Conservation (phyloP, 2,888 invertebrate genomes). For the Chloroclysta siterata region DNA sequence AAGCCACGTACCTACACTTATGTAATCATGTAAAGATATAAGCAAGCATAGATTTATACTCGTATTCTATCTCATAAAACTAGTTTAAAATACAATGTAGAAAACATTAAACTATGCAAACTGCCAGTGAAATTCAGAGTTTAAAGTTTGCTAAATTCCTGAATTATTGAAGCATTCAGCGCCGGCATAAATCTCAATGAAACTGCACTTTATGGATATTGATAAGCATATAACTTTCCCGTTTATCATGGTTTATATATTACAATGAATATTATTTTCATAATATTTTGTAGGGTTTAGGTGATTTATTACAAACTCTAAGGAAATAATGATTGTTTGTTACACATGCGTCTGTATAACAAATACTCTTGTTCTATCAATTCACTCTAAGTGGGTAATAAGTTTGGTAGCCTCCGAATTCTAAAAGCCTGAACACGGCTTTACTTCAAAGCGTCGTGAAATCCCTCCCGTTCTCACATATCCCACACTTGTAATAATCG, state of each 20-base stretch:
- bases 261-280: constrained; percentile 14
- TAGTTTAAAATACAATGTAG: constrained; percentile 28
- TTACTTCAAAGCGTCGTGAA: constrained; percentile 31
- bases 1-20: constrained; percentile 9
- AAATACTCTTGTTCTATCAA: neutral
- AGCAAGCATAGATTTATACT: constrained; percentile 2
- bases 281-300: constrained; percentile 6
- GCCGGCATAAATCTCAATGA: constrained; percentile 43
- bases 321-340: neutral
- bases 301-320: neutral
- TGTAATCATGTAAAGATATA: constrained; percentile 3
- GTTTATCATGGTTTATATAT: constrained; percentile 37
- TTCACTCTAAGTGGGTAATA: constrained; percentile 5
- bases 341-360: neutral
- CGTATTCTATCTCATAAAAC: constrained; percentile 15
- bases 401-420: constrained; percentile 9
- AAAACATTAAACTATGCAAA: constrained; percentile 29
- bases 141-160: constrained; percentile 37
- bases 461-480: constrained; percentile 36
- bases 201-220: constrained; percentile 45
- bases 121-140: constrained; percentile 27
- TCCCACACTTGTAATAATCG: constrained; percentile 43
- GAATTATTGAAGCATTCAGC: constrained; percentile 42
- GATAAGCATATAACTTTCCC: constrained; percentile 42
- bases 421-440: constrained; percentile 23